Evolutionary conservation across 2,888 invertebrate genomes (phyloP), one percentile per base, ranked within the genome.

Genomic region (Xestia xanthographa): DNA sequence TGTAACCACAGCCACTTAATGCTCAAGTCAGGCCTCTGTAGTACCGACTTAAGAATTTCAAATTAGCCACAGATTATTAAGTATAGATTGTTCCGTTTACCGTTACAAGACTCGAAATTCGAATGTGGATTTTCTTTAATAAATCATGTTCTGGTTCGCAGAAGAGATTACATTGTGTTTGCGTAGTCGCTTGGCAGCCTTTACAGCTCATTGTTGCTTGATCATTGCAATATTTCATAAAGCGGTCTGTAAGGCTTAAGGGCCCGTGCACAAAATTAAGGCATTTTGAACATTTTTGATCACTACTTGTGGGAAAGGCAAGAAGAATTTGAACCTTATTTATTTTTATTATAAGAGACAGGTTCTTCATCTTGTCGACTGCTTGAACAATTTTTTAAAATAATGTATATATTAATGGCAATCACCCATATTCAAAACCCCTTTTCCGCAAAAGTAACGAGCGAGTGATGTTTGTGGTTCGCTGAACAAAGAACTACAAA

Each of bases 131-230:
- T 92, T 92, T 91, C 86, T 90, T 91, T 82, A 91, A 93, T 93
- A 93, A 93, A 94, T 92, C 92, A 93, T 91, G 91, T 87, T 90
- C 88, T 88, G 89, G 88, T 93, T 92, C 91, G 86, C 79, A 85
- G 91, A 87, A 90, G 89, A 93, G 93, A 94, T 95, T 92, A 93
- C 94, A 94, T 94, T 95, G 94, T 93, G 89, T 93, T 92, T 90
- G 91, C 85, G 88, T 90, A 90, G 90, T 89, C 87, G 83, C 79
- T 87, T 87, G 79, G 86, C 80, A 85, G 89, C 81, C 82, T 92
- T 94, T 91, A 94, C 90, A 90, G 91, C 90, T 84, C 89, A 93
- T 94, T 94, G 92, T 94, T 91, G 89, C 78, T 84, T 86, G 85
- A 90, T 90, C 86, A 91, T 90, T 89, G 89, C 88, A 88, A 91